Percentiles rank a stretch among this genome's conserved stretches.
phyloP scores from a whole-genome alignment of 2,888 invertebrate genomes.

The Clepsis dumicolana region DNA sequence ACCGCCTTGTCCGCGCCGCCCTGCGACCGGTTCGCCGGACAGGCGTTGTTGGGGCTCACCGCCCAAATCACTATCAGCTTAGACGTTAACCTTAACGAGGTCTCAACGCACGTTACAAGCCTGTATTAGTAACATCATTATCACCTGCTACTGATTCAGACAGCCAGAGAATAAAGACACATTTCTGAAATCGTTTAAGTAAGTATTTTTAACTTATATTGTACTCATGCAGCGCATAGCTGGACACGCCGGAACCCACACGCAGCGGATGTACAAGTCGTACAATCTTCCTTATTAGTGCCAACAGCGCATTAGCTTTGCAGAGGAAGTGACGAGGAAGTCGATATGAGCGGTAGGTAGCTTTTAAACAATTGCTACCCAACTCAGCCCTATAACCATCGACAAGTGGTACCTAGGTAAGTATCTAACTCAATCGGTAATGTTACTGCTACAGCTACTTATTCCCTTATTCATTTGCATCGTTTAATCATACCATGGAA shows the following conservation, averaged over 20 bases:
- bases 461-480: background rate
- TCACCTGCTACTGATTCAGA: background rate
- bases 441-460: background rate
- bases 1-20: constrained; percentile 54
- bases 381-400: background rate
- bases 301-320: constrained; percentile 49
- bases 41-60: background rate
- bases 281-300: constrained; percentile 60
- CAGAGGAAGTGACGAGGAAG: constrained; percentile 59
- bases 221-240: constrained; percentile 8
- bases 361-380: constrained; percentile 10
- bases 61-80: background rate
- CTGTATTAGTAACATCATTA: background rate
- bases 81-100: background rate
- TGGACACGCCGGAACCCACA: constrained; percentile 39
- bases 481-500: background rate
- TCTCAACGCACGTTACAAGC: background rate
- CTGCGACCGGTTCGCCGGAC: constrained; percentile 38
- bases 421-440: background rate
- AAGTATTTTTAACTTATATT: background rate
- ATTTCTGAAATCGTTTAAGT: background rate
- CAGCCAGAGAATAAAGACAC: background rate
- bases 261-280: constrained; percentile 59
- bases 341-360: constrained; percentile 28
- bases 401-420: background rate